A percentile compares a stretch with the other conserved stretches of the same genome.
phyloP scores from a whole-genome alignment of 2,797 vertebrate genomes.

The Eleutherodactylus coqui region DNA sequence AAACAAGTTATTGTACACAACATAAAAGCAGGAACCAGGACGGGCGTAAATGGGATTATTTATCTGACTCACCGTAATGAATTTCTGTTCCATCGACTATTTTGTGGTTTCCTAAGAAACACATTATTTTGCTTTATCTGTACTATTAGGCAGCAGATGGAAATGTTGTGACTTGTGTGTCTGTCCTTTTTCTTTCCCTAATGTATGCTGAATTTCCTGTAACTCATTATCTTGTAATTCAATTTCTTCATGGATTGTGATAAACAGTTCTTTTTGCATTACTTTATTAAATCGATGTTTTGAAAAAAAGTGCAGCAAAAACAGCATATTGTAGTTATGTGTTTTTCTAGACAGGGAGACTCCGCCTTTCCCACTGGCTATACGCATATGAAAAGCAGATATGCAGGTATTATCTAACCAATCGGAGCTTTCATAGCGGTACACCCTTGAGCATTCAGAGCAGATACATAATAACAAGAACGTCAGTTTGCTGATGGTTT shows the following conservation, averaged over 20 bases:
- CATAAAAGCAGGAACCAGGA: background rate
- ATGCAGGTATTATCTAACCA: background rate
- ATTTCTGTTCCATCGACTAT: slow-evolving; percentile 14
- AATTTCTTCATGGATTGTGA: background rate
- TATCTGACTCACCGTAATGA: slow-evolving; percentile 8
- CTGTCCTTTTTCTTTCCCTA: slow-evolving; percentile 19
- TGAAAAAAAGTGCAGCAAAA: background rate
- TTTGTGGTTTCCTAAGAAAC: slow-evolving; percentile 35
- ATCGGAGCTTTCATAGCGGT: background rate
- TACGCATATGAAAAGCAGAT: background rate
- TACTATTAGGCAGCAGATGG: slow-evolving; percentile 28
- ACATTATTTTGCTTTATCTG: background rate
- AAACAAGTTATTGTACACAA: background rate
- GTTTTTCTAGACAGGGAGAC: background rate
- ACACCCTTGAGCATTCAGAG: background rate
- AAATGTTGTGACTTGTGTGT: slow-evolving; percentile 43
- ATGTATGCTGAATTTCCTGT: slow-evolving; percentile 32
- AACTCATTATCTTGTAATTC: slow-evolving; percentile 34
- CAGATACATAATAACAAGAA: background rate
- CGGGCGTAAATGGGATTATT: slow-evolving; percentile 23
- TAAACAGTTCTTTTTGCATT: background rate
- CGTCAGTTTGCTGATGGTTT: background rate
- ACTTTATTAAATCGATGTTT: too few species aligned
- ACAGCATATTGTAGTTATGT: background rate
- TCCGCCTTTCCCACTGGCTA: background rate